Conservation (phyloP, 1,140 invertebrate genomes). For the Meloidogyne floridensis region DNA sequence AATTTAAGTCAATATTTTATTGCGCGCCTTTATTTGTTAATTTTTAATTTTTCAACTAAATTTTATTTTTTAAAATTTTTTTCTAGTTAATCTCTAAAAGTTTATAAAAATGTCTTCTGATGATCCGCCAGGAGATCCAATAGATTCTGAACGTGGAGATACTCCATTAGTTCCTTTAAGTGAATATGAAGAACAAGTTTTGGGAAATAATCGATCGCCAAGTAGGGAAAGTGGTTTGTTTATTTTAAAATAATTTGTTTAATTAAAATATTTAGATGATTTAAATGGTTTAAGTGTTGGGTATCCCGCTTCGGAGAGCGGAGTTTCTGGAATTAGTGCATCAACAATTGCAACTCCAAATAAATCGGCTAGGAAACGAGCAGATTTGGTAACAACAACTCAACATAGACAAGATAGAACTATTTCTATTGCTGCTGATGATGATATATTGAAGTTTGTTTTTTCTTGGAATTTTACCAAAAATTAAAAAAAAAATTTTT, state of each 20-base stretch:
- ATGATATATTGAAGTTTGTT: constrained; percentile 21
- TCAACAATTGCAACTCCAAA: constrained; percentile 18
- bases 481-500: background rate
- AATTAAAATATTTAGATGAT: background rate
- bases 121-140: background rate
- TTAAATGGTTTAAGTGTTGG: constrained; percentile 24
- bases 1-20: background rate
- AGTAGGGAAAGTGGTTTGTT: background rate
- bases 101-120: background rate
- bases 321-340: constrained; percentile 15
- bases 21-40: background rate
- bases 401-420: constrained; percentile 14
- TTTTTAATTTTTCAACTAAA: too few species aligned
- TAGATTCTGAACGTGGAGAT: constrained; percentile 2
- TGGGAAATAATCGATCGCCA: constrained; percentile 8
- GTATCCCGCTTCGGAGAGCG: constrained; percentile 26
- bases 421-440: constrained; percentile 18
- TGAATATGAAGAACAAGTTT: constrained; percentile 21
- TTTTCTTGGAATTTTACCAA: background rate
- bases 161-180: constrained; percentile 25
- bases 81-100: background rate
- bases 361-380: constrained; percentile 9
- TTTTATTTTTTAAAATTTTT: background rate
- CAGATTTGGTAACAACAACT: constrained; percentile 18
- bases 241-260: background rate